These are phyloP conservation scores for Elgaria multicarinata DNA, from an alignment of 2,113 vertebrate genomes.

Conservation along the genomic window DNA sequence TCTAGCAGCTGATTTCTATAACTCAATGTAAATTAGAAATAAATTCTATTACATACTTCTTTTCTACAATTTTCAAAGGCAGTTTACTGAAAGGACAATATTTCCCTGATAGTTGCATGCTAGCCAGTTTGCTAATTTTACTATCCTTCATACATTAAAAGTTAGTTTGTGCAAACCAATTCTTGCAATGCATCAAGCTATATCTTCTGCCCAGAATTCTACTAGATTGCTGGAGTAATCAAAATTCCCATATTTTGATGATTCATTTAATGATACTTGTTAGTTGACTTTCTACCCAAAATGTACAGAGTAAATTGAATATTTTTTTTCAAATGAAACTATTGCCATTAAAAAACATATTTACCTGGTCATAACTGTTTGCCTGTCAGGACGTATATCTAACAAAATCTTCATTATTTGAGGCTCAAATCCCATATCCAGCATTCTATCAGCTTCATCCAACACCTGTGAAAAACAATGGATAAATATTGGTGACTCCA, in stretches of 20 bases:
- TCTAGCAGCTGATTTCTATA: not conserved
- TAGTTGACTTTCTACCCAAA: not conserved
- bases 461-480: conserved; percentile 83
- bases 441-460: conserved; percentile 96
- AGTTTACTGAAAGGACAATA: not conserved
- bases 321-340: not conserved
- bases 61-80: not conserved
- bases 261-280: not conserved
- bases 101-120: not conserved
- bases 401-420: conserved; percentile 98
- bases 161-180: no score
- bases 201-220: not conserved
- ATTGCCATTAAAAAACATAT: not conserved
- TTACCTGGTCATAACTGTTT: conserved; percentile 97
- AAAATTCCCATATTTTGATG: not conserved
- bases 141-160: not conserved
- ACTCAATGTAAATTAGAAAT: not conserved
- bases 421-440: conserved; percentile 99
- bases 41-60: not conserved
- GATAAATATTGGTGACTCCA: not conserved
- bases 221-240: not conserved
- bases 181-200: no score
- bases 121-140: not conserved
- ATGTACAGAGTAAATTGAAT: not conserved
- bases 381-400: conserved; percentile 93